Conservation (phyloP, 1,140 invertebrate genomes). For the Orchesella cincta region DNA sequence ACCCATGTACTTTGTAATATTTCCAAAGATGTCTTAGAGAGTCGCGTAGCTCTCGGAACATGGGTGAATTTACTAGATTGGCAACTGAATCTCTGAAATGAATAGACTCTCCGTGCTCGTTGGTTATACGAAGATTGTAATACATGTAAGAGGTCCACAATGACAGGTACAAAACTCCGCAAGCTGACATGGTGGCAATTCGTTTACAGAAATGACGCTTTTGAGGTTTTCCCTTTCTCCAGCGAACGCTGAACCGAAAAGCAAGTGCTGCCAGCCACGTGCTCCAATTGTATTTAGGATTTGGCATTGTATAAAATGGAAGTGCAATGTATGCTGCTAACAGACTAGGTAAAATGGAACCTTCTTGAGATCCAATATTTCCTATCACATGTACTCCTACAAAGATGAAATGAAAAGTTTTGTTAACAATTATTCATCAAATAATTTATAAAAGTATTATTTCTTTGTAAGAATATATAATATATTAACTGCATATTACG, state of each 20-base stretch:
- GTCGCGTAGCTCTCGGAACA: conserved; percentile 72
- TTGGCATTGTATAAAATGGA: conserved; percentile 67
- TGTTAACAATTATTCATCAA: too few relatives aligned
- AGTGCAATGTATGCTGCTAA: conserved; percentile 69
- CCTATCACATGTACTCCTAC: conserved; percentile 84
- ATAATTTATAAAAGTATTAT: not conserved
- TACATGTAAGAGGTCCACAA: conserved; percentile 79
- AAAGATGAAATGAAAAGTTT: conserved; percentile 35
- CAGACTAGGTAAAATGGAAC: conserved; percentile 68
- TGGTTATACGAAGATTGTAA: conserved; percentile 82
- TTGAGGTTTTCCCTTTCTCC: conserved; percentile 67
- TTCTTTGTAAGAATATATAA: conserved; percentile 24
- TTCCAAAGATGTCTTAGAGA: conserved; percentile 73
- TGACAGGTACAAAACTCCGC: conserved; percentile 68
- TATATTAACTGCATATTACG: conserved; percentile 35
- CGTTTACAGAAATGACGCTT: conserved; percentile 58
- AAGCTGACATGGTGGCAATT: conserved; percentile 60
- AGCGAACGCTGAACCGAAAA: conserved; percentile 76
- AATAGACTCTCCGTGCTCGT: conserved; percentile 82
- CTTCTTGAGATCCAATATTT: conserved; percentile 80
- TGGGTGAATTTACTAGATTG: conserved; percentile 86
- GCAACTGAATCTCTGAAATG: conserved; percentile 81
- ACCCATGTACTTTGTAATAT: conserved; percentile 77
- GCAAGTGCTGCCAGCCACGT: conserved; percentile 63
- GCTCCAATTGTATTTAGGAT: conserved; percentile 68